Percentiles rank a stretch among this genome's conserved stretches.
phyloP scores from a whole-genome alignment of 2,797 vertebrate species.

The Cephalopachus bancanus region DNA sequence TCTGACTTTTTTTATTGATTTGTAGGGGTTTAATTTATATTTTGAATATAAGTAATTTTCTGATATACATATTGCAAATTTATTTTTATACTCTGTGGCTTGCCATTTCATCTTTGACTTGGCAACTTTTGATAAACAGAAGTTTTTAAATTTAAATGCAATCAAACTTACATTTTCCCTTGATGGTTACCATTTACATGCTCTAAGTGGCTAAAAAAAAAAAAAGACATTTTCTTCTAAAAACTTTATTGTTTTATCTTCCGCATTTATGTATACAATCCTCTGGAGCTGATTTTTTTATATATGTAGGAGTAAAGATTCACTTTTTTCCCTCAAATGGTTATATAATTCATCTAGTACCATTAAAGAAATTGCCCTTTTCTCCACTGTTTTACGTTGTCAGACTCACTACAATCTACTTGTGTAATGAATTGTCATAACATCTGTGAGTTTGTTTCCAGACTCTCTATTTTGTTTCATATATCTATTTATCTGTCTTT shows the following conservation, averaged over 20 bases:
- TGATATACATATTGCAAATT: not conserved
- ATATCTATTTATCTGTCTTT: not conserved
- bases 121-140: not conserved
- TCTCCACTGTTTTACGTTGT: not conserved
- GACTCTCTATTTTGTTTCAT: constrained; percentile 4
- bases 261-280: not conserved
- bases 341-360: not conserved
- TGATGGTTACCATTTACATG: not conserved
- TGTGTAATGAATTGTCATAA: not conserved
- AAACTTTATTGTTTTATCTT: not conserved
- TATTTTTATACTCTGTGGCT: not conserved
- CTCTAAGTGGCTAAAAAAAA: not conserved
- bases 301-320: not conserved
- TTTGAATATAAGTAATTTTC: not conserved
- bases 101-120: not conserved
- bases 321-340: not conserved
- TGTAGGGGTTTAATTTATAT: not conserved
- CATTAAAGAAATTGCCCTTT: not conserved
- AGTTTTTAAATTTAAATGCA: not conserved
- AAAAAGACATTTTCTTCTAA: constrained; percentile 18
- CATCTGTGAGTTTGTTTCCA: not conserved
- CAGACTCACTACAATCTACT: not conserved
- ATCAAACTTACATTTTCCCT: not conserved
- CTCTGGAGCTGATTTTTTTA: not conserved
- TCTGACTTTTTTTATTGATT: not conserved